A percentile compares a stretch with the other conserved stretches of the same genome.
phyloP scores from a whole-genome alignment of 2,888 invertebrate genomes.

The Macrosoma leucophasiata region DNA sequence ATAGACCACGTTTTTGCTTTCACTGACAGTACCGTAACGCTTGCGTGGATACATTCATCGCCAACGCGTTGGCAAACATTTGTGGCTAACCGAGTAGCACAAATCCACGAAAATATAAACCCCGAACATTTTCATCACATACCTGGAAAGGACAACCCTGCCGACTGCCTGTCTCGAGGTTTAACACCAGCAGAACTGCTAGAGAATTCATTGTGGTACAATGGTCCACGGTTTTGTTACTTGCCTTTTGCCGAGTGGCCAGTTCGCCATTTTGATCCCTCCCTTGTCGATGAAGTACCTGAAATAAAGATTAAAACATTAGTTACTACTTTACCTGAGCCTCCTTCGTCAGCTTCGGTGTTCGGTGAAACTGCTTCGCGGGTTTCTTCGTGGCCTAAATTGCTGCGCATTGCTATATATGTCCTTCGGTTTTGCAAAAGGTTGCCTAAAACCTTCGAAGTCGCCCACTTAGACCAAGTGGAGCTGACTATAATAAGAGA shows the following conservation, averaged over 20 bases:
- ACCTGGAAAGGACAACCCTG: slow-evolving; percentile 14
- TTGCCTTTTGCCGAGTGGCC: neutral
- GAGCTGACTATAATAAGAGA: slow-evolving; percentile 6
- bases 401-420: slow-evolving; percentile 5
- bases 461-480: slow-evolving; percentile 1
- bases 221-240: slow-evolving; percentile 5
- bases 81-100: slow-evolving; percentile 9
- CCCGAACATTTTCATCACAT: slow-evolving; percentile 13
- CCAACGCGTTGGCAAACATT: slow-evolving; percentile 11
- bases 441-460: slow-evolving; percentile 2
- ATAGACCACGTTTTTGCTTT: slow-evolving; percentile 6
- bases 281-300: neutral
- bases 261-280: neutral
- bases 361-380: neutral
- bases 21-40: slow-evolving; percentile 8
- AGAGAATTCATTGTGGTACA: slow-evolving; percentile 11
- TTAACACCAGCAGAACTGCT: slow-evolving; percentile 13
- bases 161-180: slow-evolving; percentile 21
- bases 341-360: neutral
- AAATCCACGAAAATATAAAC: slow-evolving; percentile 3
- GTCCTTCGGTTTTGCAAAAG: slow-evolving; percentile 3
- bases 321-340: neutral
- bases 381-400: neutral
- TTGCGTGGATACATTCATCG: slow-evolving; percentile 13
- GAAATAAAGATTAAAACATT: slow-evolving; percentile 4